These are phyloP conservation scores for Paralichthys olivaceus DNA, from an alignment of 2,113 vertebrate species.

Conservation along the genomic window DNA sequence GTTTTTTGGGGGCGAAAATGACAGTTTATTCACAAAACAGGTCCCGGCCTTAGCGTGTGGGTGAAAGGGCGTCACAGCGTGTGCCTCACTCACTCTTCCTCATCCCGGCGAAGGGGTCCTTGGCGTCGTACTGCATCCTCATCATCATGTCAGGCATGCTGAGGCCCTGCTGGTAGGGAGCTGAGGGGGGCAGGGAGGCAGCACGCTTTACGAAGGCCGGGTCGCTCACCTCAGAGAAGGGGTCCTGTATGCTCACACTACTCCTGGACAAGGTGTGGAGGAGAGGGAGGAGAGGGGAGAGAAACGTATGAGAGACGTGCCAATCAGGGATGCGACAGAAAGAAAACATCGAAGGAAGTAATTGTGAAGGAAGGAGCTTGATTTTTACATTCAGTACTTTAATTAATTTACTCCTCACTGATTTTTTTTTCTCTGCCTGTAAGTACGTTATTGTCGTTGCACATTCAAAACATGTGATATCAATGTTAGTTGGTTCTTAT, in stretches of 20 bases:
- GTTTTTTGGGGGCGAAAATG: no score
- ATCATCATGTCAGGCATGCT: conserved; percentile 93
- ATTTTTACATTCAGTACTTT: neutral
- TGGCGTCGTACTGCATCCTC: conserved; percentile 95
- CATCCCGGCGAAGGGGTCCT: conserved; percentile 96
- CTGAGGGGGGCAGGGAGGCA: conserved; percentile 88
- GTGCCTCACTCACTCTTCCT: conserved; percentile 90
- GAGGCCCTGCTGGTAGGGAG: conserved; percentile 90
- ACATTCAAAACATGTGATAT: no score
- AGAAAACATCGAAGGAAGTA: no score
- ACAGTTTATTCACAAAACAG: neutral
- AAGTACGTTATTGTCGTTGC: no score
- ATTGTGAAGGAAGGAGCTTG: neutral
- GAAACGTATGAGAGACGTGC: neutral
- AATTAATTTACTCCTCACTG: neutral
- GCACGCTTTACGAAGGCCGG: conserved; percentile 90
- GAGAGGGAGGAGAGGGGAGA: neutral
- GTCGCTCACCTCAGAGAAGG: conserved; percentile 93
- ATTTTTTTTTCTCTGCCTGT: no score
- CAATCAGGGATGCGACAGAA: no score
- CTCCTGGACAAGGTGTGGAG: conserved; percentile 77
- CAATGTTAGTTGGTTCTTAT: no score
- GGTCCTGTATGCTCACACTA: conserved; percentile 93
- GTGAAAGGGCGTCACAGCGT: conserved; percentile 22
- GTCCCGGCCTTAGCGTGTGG: neutral